Evolutionary conservation across 2,113 vertebrate species (phyloP), one percentile per base, ranked within the genome.

Genomic region (Cheilinus undulatus): DNA sequence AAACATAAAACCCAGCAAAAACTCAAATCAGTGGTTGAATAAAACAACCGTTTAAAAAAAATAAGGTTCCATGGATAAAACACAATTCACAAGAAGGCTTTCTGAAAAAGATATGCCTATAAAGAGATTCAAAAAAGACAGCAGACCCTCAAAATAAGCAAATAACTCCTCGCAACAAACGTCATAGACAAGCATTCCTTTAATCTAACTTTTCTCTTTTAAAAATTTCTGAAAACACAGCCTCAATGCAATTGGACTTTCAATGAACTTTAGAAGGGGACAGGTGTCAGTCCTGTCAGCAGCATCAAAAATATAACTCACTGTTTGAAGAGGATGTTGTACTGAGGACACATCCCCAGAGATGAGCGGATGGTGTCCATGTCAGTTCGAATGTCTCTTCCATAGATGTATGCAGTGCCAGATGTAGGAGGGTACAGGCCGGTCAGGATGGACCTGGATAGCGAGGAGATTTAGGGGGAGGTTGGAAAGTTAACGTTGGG

Each of bases 331-430:
- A 98, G 94, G 60, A 98, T 92, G 54, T 97, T 94, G 46, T 93
- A 80, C 76, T 99, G 97, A 0, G 89, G 96, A 51, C 97, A 98
- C 77, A 96, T 95, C 5, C 96, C 97, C 87, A 99, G 38, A 40
- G 95, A 95, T 5, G 63, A 83, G 14, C 95, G 90, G 76, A 96
- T 89, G 20, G 75, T 20, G 30, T 94, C 76, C 65, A 95, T 84
- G 28, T 97, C 94, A 0, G 94, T 95, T 34, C 88, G 81, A 8
- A 97, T 94, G 86, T 96, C 93, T 76, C 78, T 94, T 40, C 96
- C 96, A 1, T 95, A 82, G 57, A 99, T 59, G 43, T 92, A 89
- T 69, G 97, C 90, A 1, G 92, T 94, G 15, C 96, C 96, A 23
- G 96, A 97, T 5, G 94, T 96, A 0, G 96, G 96, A 2, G 95